These are phyloP conservation scores for Parnassius smintheus DNA, from an alignment of 2,888 invertebrate species.

Conservation along the genomic window DNA sequence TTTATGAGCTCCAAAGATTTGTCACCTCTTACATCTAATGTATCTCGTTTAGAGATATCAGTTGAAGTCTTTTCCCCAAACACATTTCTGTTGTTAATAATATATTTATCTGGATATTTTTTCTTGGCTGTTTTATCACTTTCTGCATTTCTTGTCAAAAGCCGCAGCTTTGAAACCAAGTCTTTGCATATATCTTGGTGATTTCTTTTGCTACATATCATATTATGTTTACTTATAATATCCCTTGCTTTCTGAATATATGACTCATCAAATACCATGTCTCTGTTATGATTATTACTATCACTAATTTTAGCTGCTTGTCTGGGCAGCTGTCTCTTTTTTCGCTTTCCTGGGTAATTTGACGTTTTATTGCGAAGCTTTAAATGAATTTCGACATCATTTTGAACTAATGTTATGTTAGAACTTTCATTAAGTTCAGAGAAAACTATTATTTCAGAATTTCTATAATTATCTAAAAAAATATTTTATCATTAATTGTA, in stretches of 20 bases:
- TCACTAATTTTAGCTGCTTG: constrained; percentile 23
- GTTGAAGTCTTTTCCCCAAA: constrained; percentile 27
- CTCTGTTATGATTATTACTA: constrained; percentile 26
- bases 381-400: constrained; percentile 49
- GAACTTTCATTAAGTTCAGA: constrained; percentile 47
- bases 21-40: constrained; percentile 32
- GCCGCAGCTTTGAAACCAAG: constrained; percentile 53
- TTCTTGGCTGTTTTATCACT: not conserved
- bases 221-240: constrained; percentile 55
- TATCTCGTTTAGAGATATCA: constrained; percentile 49
- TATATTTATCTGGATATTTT: not conserved
- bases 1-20: constrained; percentile 32
- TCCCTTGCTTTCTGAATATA: constrained; percentile 53
- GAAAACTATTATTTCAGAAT: constrained; percentile 56
- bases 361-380: constrained; percentile 48
- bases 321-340: constrained; percentile 40
- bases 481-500: not conserved
- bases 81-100: not conserved
- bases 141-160: constrained; percentile 36
- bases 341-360: constrained; percentile 36
- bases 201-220: constrained; percentile 51
- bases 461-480: constrained; percentile 45
- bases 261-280: constrained; percentile 44
- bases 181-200: constrained; percentile 57
- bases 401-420: constrained; percentile 48